Evolutionary conservation across 2,888 invertebrate species (phyloP), one percentile per base, ranked within the genome.

Genomic region (Pristionchus entomophagus): DNA sequence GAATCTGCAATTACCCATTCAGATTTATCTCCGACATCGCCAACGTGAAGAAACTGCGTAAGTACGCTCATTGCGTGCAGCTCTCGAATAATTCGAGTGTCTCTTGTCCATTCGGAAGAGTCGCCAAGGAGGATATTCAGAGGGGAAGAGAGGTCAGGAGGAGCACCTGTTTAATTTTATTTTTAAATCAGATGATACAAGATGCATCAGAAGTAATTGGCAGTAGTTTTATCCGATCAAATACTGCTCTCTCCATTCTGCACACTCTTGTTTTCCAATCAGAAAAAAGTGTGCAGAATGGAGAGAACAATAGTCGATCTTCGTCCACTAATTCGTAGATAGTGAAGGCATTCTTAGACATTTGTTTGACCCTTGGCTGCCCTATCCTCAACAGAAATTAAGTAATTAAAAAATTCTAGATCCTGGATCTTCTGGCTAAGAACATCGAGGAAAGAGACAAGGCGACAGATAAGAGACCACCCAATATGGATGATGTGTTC

Each of bases 11-110:
- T 45, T 45, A 6, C 14, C 6, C n/a, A 26, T 12, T 4, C 49
- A 65, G 45, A 53, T 65, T 90, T 45, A 91, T 95, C 85, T 91
- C 93, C 83, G 94, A 94, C 90, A 90, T 95, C 91, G 94, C 94
- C 89, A 90, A 93, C 89, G 87, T 90, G 17, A 86, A 89, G 45
- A 83, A 81, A 19, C 86, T 92, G 53, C 89, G 89, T 69, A 17
- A 86, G 8, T 89, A 90, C n/a, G 81, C 85, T 22, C 65, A 56
- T 5, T 22, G 32, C 49, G 59, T 73, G 0, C 49, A 22, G 10
- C 35, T 53, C 0, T 51, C 59, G 12, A 84, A 84, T 17, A 51
- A 29, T 14, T n/a, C 38, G 5, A 85, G 26, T 10, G 78, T 51
- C 6, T 49, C 51, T 19, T 80, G 78, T 10, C 90, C 89, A 12